phyloP scores from a whole-genome alignment of 2,113 vertebrate species.

The Acrocephalus kingi region DNA sequence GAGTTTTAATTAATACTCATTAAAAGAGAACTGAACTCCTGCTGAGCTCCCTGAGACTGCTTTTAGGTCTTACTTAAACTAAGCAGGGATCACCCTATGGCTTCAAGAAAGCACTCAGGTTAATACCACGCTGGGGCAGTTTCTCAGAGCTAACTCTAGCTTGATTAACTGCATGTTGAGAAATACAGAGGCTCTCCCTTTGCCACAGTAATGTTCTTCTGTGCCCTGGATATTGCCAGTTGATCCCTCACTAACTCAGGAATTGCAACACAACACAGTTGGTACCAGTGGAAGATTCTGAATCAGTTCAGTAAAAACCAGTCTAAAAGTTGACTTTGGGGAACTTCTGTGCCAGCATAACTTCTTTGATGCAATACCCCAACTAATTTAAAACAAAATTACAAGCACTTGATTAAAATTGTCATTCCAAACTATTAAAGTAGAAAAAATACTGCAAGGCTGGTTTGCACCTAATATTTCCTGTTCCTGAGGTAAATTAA shows the following conservation, averaged over 20 bases:
- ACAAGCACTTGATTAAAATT: background rate
- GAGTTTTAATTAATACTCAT: background rate
- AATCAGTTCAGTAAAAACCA: background rate
- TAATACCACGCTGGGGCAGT: background rate
- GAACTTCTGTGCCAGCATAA: background rate
- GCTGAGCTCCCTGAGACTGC: background rate
- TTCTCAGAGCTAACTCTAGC: background rate
- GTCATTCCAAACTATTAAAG: background rate
- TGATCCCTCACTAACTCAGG: background rate
- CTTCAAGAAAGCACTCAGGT: background rate
- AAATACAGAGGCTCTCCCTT: background rate
- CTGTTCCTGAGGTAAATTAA: background rate
- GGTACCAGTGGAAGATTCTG: background rate
- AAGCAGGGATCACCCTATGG: background rate
- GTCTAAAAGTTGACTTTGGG: background rate
- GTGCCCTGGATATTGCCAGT: background rate
- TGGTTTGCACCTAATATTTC: background rate
- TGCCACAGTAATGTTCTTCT: background rate
- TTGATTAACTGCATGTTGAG: background rate
- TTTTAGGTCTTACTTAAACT: background rate
- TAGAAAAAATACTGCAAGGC: background rate
- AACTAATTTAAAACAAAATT: background rate
- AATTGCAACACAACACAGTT: background rate
- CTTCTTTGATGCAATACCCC: background rate
- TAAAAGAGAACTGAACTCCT: background rate